phyloP scores from a whole-genome alignment of 2,888 invertebrate species.

The Hypomecis atomaria region DNA sequence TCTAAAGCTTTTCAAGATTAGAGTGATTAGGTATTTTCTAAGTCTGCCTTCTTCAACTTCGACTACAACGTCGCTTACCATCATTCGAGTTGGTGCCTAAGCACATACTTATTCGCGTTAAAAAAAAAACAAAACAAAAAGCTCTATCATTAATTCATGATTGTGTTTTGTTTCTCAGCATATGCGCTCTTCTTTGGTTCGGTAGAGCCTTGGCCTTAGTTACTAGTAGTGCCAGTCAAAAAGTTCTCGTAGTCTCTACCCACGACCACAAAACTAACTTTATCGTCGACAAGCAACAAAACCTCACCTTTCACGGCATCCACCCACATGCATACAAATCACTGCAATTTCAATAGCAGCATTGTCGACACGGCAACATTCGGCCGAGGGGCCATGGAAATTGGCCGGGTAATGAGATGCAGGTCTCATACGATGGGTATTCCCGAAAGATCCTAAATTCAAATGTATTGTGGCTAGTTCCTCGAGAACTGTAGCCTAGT shows the following conservation, averaged over 20 bases:
- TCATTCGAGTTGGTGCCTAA: no score
- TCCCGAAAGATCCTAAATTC: constrained; percentile 20
- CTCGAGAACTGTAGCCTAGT: not conserved
- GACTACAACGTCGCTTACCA: no score
- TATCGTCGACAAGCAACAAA: not conserved
- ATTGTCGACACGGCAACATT: constrained; percentile 8
- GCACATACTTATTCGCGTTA: no score
- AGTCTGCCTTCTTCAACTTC: no score
- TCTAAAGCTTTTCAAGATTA: no score
- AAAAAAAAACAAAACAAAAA: no score
- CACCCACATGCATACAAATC: constrained; percentile 1
- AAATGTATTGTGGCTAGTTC: not conserved
- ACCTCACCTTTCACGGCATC: not conserved
- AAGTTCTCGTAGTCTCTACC: not conserved
- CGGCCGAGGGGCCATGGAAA: constrained; percentile 2
- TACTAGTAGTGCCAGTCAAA: no score
- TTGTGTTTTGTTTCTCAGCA: no score
- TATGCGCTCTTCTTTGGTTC: no score
- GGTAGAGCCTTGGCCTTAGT: no score
- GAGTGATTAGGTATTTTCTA: no score
- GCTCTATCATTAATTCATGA: no score
- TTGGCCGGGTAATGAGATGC: constrained; percentile 26
- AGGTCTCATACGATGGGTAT: constrained; percentile 21
- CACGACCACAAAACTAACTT: not conserved
- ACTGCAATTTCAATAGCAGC: constrained; percentile 20